These are phyloP conservation scores for Sitta europaea DNA, from an alignment of 2,113 vertebrate genomes.

Conservation along the genomic window DNA sequence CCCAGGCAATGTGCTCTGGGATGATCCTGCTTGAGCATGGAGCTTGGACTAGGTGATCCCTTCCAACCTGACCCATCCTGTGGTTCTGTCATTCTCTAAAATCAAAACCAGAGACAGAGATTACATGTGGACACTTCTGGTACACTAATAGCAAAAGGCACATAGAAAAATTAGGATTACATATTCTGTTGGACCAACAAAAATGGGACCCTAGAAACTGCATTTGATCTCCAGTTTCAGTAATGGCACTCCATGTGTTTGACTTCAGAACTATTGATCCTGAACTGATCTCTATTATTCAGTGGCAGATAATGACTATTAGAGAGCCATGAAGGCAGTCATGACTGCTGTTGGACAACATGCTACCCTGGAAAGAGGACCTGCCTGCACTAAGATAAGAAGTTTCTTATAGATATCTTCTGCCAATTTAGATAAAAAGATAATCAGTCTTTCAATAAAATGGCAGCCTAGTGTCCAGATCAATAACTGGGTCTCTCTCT, in stretches of 20 bases:
- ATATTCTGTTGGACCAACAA: neutral
- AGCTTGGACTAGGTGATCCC: neutral
- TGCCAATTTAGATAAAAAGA: slow-evolving; percentile 28
- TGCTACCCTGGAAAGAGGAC: neutral
- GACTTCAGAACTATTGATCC: neutral
- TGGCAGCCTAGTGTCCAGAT: neutral
- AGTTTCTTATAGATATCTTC: slow-evolving; percentile 2
- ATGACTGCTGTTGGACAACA: neutral
- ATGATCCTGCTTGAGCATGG: neutral
- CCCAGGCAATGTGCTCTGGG: neutral
- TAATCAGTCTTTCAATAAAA: slow-evolving; percentile 42
- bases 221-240: neutral
- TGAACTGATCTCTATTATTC: neutral
- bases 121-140: neutral
- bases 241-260: neutral
- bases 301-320: neutral
- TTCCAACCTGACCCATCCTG: neutral
- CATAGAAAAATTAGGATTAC: neutral
- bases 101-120: neutral
- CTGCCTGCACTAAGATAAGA: neutral
- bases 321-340: neutral
- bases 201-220: neutral
- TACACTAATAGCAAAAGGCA: neutral
- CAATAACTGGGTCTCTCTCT: slow-evolving; percentile 10
- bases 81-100: neutral